Conservation (phyloP, 2,888 invertebrate species). For the Myopa testacea region DNA sequence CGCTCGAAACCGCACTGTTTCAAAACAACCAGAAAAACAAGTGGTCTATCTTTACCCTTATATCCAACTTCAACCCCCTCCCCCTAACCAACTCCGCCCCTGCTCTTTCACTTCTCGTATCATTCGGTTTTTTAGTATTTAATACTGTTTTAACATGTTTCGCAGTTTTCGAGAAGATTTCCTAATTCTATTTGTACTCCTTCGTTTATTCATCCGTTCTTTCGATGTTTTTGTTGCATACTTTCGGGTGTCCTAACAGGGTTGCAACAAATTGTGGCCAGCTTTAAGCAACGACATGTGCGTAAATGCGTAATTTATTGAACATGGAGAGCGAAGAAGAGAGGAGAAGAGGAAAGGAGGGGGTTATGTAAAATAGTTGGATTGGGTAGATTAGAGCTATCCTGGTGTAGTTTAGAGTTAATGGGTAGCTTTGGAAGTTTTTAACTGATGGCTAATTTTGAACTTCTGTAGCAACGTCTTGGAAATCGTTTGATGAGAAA, state of each 20-base stretch:
- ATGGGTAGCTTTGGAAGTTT: neutral
- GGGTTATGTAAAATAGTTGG: neutral
- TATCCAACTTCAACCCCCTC: neutral
- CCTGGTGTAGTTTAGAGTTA: neutral
- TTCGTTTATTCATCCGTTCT: conserved; percentile 7
- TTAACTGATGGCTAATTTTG: too few relatives aligned
- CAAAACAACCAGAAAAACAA: conserved; percentile 57
- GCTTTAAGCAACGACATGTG: conserved; percentile 17
- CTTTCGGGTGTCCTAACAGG: conserved; percentile 24
- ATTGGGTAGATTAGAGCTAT: neutral
- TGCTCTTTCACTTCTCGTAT: conserved; percentile 22
- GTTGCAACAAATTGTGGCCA: conserved; percentile 5
- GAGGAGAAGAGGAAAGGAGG: neutral
- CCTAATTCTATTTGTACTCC: conserved; percentile 60
- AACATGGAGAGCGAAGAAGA: neutral
- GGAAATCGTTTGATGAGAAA: too few relatives aligned
- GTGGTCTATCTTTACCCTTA: conserved; percentile 34
- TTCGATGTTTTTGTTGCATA: conserved; percentile 12
- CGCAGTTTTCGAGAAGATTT: conserved; percentile 61
- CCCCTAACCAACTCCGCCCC: conserved; percentile 26
- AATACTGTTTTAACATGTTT: conserved; percentile 62
- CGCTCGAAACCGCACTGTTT: conserved; percentile 60
- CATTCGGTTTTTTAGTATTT: conserved; percentile 10
- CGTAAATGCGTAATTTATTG: conserved; percentile 34
- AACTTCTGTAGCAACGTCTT: too few relatives aligned